Conservation (phyloP, 1,140 invertebrate species). For the Leptestheria dahalacensis region DNA sequence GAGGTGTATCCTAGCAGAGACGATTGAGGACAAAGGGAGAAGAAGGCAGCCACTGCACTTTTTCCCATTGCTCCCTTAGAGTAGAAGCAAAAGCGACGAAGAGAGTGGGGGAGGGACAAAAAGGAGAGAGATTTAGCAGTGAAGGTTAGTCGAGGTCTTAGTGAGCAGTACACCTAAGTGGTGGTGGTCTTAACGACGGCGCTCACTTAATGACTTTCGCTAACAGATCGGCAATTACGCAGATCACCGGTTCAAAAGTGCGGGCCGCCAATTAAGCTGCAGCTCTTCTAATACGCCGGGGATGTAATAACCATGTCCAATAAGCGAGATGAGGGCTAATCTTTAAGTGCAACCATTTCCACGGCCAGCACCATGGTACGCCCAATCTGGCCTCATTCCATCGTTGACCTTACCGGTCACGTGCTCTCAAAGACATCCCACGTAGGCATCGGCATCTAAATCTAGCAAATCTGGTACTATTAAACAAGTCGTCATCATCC, state of each 20-base stretch:
- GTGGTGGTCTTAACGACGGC: slow-evolving; percentile 9
- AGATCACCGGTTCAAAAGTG: background rate
- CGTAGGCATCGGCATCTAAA: too few relatives aligned
- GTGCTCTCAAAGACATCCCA: background rate
- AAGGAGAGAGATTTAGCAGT: background rate
- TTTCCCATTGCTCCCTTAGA: background rate
- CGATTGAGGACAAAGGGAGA: background rate
- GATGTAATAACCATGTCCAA: background rate
- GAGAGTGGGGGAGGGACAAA: background rate
- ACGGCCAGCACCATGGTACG: background rate
- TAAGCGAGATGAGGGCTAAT: background rate
- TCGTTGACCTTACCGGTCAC: background rate
- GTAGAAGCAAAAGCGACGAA: background rate
- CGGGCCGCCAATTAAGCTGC: background rate
- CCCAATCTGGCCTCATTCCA: background rate
- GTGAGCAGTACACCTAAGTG: slow-evolving; percentile 1
- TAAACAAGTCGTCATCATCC: too few relatives aligned
- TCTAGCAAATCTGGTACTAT: too few relatives aligned
- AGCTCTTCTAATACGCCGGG: background rate
- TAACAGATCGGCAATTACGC: slow-evolving; percentile 14
- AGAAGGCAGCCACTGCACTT: background rate
- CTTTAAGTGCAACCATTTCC: background rate
- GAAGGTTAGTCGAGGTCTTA: slow-evolving; percentile 4
- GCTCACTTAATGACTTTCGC: slow-evolving; percentile 11
- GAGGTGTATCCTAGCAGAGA: too few relatives aligned